A percentile compares a stretch with the other conserved stretches of the same genome.
Evolutionary conservation across 2,888 invertebrate species (phyloP).

Genomic region (Galeruca laticollis): DNA sequence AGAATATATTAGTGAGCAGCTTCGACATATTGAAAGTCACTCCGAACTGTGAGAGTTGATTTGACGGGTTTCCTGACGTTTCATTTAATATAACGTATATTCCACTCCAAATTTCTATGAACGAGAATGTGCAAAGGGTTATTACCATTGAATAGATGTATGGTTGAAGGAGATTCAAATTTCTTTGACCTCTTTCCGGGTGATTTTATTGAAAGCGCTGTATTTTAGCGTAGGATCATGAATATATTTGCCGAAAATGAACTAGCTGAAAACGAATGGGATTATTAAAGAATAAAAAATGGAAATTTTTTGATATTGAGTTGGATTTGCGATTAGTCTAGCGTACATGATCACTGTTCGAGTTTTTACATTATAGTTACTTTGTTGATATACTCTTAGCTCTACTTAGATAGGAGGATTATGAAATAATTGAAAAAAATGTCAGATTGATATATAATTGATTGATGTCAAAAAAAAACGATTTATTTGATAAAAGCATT

Average conservation of each 20-base stretch:
- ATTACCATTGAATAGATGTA: conserved; percentile 10
- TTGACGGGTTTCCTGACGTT: not conserved
- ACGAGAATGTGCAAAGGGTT: not conserved
- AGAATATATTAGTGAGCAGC: not conserved
- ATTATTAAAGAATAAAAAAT: not conserved
- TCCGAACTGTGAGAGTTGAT: not conserved
- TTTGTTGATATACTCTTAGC: no score
- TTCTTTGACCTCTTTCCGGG: not conserved
- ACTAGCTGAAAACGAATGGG: conserved; percentile 2
- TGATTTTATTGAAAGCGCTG: not conserved
- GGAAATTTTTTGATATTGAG: not conserved
- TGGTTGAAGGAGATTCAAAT: not conserved
- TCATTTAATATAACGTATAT: not conserved
- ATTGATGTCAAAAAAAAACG: no score
- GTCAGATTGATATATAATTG: no score
- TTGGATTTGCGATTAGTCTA: not conserved
- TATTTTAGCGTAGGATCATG: not conserved
- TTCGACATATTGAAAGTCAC: not conserved
- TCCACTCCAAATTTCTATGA: not conserved
- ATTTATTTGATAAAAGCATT: no score
- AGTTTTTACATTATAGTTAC: no score
- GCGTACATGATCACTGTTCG: not conserved
- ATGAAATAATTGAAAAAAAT: no score
- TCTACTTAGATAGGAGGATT: no score
- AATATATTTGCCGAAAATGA: not conserved